Base-by-base conservation (phyloP, 2,888 invertebrate species). In the Notodonta ziczac region DNA sequence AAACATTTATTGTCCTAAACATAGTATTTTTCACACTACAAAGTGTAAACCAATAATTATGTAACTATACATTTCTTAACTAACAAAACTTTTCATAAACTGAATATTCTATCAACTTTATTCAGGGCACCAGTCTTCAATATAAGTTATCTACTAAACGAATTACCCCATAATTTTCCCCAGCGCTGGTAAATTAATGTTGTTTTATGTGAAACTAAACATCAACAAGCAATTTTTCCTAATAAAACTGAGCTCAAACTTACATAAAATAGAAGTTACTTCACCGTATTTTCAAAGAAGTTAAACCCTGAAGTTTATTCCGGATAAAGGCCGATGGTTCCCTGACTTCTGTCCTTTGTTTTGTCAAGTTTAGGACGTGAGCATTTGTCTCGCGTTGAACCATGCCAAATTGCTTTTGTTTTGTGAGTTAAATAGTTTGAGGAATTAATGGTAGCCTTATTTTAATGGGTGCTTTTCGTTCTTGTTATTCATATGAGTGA, bases 181-280 rank as follows among this genome's bases (percentile, higher is more conserved):
- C 46, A 12, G 40, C 48, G 32, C 46, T 64, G 62, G 63, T 70
- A 53, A 63, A 60, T 48, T 62, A 57, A 67, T 56, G 63, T 66
- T 73, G 67, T 69, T 73, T 74, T 66, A 65, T 48, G 59, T 57
- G 54, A 66, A 71, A 63, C 60, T 63, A 69, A 70, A 70, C 67
- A 77, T 71, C 66, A 69, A 68, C 69, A 60, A 69, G 73, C 63
- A 61, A 66, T 76, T 76, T 68, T 68, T 73, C 61, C 63, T 68
- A 64, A 76, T 72, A 67, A 74, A 80, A 80, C 66, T 79, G 72
- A 63, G 62, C 61, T 63, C 61, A 64, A 76, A 76, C 63, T 78
- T 76, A 60, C 61, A 61, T 67, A 70, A 67, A 74, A 74, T 61
- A 71, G 58, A 71, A 74, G 74, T 66, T 64, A 64, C 69, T 74